A percentile compares a stretch with the other conserved stretches of the same genome.
Conservation (phyloP, 2,888 invertebrate genomes). For the Diadegma fenestrale region DNA sequence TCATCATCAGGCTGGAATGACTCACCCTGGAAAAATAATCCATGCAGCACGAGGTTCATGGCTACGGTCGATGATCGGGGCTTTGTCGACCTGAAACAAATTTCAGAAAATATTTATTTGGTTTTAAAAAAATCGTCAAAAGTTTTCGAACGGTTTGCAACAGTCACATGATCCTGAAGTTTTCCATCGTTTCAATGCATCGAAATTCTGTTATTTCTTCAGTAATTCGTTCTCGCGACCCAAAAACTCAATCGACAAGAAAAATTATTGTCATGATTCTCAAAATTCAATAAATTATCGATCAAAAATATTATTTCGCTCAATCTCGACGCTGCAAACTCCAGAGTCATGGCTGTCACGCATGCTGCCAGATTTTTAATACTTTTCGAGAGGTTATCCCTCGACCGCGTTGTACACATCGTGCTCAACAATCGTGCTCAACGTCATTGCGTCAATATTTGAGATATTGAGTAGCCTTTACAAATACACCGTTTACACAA, state of each 20-base stretch:
- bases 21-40: conserved; percentile 84
- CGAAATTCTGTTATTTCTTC: no score
- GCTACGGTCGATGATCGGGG: conserved; percentile 79
- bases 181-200: no score
- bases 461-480: conserved; percentile 1
- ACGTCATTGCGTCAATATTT: conserved; percentile 42
- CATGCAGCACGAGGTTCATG: conserved; percentile 85
- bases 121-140: not conserved
- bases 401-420: not conserved
- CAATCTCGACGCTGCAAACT: no score
- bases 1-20: conserved; percentile 56
- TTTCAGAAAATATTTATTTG: not conserved
- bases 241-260: no score
- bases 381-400: not conserved
- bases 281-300: no score
- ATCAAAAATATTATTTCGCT: no score
- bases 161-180: no score
- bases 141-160: not conserved
- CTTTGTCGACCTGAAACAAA: conserved; percentile 79
- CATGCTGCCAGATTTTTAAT: no score
- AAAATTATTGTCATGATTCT: no score
- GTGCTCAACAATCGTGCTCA: no score
- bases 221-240: no score
- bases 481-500: conserved; percentile 2
- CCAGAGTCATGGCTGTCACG: no score